Conservation (phyloP, 2,888 invertebrate species). For the Lacanobia oleracea region DNA sequence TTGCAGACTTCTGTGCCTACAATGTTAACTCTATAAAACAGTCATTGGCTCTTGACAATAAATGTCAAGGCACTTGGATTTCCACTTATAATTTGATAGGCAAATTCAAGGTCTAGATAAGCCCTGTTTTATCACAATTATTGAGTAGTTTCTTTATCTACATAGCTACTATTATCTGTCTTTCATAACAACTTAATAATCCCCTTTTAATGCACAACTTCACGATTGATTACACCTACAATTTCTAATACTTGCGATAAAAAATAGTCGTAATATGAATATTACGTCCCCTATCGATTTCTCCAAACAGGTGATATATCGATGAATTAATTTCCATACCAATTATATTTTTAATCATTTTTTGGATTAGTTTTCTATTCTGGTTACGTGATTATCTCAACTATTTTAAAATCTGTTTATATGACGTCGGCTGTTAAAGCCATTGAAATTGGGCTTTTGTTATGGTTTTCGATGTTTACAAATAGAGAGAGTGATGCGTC, state of each 20-base stretch:
- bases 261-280: slow-evolving; percentile 22
- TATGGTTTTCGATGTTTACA: slow-evolving; percentile 40
- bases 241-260: slow-evolving; percentile 47
- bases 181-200: slow-evolving; percentile 28
- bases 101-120: slow-evolving; percentile 45
- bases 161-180: slow-evolving; percentile 23
- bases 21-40: not conserved
- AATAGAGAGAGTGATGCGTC: slow-evolving; percentile 50
- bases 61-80: slow-evolving; percentile 25
- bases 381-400: slow-evolving; percentile 25
- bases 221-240: slow-evolving; percentile 38
- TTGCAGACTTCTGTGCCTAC: not conserved
- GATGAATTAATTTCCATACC: slow-evolving; percentile 60
- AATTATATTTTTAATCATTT: slow-evolving; percentile 32
- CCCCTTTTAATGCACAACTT: slow-evolving; percentile 9
- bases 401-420: slow-evolving; percentile 1
- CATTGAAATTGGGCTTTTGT: not conserved
- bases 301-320: slow-evolving; percentile 51
- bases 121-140: slow-evolving; percentile 24
- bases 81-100: slow-evolving; percentile 32
- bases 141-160: slow-evolving; percentile 28
- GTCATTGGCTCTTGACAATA: not conserved
- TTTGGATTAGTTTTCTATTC: slow-evolving; percentile 54
- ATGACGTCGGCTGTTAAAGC: not conserved
- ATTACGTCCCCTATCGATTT: slow-evolving; percentile 47